Conservation (phyloP, 35 echinoderm and acorn worm species). For the Nesometra sesokonis region DNA sequence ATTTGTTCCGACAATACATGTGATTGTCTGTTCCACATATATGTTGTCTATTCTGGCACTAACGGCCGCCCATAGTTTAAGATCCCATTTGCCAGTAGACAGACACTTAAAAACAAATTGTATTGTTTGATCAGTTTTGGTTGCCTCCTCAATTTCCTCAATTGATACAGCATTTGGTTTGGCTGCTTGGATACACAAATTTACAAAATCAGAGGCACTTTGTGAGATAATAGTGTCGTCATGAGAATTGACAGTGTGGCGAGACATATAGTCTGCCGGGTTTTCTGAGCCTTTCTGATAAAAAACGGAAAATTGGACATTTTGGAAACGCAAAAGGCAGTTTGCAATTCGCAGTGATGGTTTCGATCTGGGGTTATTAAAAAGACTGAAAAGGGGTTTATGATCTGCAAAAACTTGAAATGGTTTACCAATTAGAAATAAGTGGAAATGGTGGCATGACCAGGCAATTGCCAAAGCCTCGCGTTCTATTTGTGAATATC, state of each 20-base stretch:
- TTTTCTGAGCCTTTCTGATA: slow-evolving; percentile 39
- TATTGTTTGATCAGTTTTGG: neutral
- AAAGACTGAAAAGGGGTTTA: neutral
- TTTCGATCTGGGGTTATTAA: neutral
- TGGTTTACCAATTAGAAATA: neutral
- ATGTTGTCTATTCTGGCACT: no score
- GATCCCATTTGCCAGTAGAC: neutral
- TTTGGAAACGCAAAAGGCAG: slow-evolving; percentile 11
- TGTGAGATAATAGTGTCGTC: neutral
- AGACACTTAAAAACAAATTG: neutral
- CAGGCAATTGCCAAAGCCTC: neutral
- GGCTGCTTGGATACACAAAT: neutral
- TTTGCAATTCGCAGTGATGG: neutral
- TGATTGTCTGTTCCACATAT: no score
- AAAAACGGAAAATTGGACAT: slow-evolving; percentile 33
- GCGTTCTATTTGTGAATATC: neutral
- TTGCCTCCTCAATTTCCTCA: neutral
- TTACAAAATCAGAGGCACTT: neutral
- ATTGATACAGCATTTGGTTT: neutral
- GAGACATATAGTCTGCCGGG: slow-evolving; percentile 9
- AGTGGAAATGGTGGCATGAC: neutral
- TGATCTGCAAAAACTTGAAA: neutral
- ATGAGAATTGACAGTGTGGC: neutral
- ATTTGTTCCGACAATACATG: no score
- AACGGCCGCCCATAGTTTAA: no score